Base-by-base conservation (phyloP, 2,113 vertebrate species). In the Patagioenas fasciata region DNA sequence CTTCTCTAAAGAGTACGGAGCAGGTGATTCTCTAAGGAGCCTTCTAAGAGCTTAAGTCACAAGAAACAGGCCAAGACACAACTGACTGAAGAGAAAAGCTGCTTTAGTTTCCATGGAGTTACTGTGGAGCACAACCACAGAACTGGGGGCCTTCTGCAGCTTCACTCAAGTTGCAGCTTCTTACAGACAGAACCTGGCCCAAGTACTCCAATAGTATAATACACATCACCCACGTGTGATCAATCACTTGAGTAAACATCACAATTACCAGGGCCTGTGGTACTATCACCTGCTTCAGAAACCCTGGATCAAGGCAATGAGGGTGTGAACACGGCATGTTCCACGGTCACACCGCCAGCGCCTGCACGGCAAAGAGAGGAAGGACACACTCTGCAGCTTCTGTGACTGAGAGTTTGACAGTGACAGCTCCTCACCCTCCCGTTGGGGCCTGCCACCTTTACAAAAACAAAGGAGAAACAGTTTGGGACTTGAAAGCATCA, bases 191-290 rank as follows among this genome's bases (percentile, higher is more conserved):
- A 82, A 40, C n/a, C 42, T 23, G 28, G 19, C 79, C 75, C 74
- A 25, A 65, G 19, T 6, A 17, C 73, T 38, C 61, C 17, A 38
- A 40, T 12, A 47, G 44, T 19, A 47, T 10, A 84, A 20, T 6
- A 31, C 58, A 23, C 31, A 20, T 5, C 17, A 10, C 26, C 51
- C 34, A 7, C 32, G 2, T 0, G 23, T 6, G 34, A 42, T 0
- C 4, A 65, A 42, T 0, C 4, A 65, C 4, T 8, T 29, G 13
- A 81, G 15, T 40, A n/a, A 25, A 31, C 0, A 2, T 47, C 81
- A 32, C 61, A 9, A 4, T 24, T 12, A 28, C 44, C 21, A 15
- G 5, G 44, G 44, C 25, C 25, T 26, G 25, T 8, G n/a, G 19
- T 3, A 47, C 21, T 8, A 32, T 11, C 80, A 36, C 11, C 42